phyloP scores from a whole-genome alignment of 2,888 invertebrate genomes.

The Megaustenia siamemsis region DNA sequence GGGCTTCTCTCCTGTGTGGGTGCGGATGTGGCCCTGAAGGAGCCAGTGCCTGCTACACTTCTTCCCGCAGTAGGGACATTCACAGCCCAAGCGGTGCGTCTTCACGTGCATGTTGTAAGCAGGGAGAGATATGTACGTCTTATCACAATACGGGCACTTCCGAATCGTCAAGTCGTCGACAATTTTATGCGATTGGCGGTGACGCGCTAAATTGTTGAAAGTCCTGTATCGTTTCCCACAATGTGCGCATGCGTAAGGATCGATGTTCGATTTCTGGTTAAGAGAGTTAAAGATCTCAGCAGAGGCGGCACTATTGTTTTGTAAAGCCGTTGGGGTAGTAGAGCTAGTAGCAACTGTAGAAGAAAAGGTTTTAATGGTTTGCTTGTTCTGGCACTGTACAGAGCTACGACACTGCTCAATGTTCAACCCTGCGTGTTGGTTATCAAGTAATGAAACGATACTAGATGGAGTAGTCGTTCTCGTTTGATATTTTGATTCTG shows the following conservation, averaged over 20 bases:
- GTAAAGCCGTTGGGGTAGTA: not conserved
- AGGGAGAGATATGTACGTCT: conserved; percentile 95
- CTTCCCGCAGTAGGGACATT: conserved; percentile 96
- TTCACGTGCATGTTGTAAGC: conserved; percentile 99
- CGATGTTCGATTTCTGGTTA: conserved; percentile 55
- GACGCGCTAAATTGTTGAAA: conserved; percentile 95
- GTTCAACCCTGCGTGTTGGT: no score
- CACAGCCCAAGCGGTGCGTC: conserved; percentile 97
- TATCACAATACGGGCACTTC: conserved; percentile 97
- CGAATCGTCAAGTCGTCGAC: conserved; percentile 92
- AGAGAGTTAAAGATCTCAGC: conserved; percentile 18
- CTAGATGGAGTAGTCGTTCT: no score
- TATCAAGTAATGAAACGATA: no score
- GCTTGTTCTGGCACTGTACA: no score
- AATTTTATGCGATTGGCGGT: conserved; percentile 96
- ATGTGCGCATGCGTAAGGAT: conserved; percentile 92
- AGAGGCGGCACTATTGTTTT: not conserved
- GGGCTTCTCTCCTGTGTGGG: no score
- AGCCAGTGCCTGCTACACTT: conserved; percentile 99
- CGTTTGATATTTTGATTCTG: no score
- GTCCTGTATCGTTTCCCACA: conserved; percentile 97
- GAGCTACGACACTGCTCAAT: no score
- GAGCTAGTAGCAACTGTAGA: no score
- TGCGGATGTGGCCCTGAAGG: conserved; percentile 96
- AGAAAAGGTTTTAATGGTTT: no score